These are phyloP conservation scores for Apogon hyalosoma DNA, from an alignment of 2,797 vertebrate genomes.

Conservation along the genomic window DNA sequence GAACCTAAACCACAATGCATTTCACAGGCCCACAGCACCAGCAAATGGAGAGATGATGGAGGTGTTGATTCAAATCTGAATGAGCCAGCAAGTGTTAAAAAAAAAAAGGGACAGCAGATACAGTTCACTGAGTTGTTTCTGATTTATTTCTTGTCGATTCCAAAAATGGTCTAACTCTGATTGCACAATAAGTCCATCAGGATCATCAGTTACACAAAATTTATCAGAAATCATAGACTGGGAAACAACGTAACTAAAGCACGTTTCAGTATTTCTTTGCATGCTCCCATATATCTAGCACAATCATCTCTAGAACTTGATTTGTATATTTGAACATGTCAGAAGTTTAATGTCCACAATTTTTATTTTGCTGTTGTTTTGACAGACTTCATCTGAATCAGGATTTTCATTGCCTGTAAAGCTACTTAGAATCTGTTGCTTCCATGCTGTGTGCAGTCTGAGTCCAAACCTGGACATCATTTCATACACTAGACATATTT, in stretches of 20 bases:
- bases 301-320: constrained; percentile 1
- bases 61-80: constrained; percentile 51
- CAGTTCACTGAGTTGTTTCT: background rate
- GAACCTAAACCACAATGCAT: constrained; percentile 53
- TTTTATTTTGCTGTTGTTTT: constrained; percentile 33
- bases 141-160: background rate
- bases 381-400: constrained; percentile 16
- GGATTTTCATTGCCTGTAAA: constrained; percentile 27
- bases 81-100: constrained; percentile 7
- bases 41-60: constrained; percentile 33
- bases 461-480: constrained; percentile 27
- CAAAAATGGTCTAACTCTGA: background rate
- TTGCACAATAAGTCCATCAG: constrained; percentile 12
- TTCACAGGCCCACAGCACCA: constrained; percentile 46
- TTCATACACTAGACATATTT: constrained; percentile 46
- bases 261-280: constrained; percentile 4
- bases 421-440: constrained; percentile 22
- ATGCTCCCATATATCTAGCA: background rate
- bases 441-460: background rate
- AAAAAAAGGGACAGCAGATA: background rate
- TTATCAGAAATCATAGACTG: constrained; percentile 11
- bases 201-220: constrained; percentile 24
- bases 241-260: background rate
- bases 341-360: constrained; percentile 15
- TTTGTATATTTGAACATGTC: constrained; percentile 54